Base-by-base conservation (phyloP, 2,797 vertebrate genomes). In the Bradypus variegatus region DNA sequence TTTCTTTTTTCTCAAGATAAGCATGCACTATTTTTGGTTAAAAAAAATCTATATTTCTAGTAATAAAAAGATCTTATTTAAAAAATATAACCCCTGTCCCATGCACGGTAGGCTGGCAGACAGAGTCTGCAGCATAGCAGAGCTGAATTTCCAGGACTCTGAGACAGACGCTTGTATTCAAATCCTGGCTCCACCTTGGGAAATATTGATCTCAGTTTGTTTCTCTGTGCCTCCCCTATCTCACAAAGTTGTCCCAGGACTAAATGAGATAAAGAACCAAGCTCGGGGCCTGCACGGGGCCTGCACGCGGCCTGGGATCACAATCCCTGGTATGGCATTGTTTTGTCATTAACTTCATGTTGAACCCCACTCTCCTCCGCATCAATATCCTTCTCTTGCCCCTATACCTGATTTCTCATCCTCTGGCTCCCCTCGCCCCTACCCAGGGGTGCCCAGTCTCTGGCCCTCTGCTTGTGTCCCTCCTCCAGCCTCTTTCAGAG, bases 101-200 rank as follows among this genome's bases (percentile, higher is more conserved):
- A 16, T 55, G 16, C 50, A 21, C 6, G 1, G 27, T 4, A 45
- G 60, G 27, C n/a, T 81, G 36, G 60, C 62, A 73, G 62, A 36
- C n/a, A 0, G 16, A 48, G 55, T 36, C 65, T 83, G 11, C 6
- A 8, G 31, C 64, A 4, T 6, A 33, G 65, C 38, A 4, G 23
- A 80, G 29, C 14, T 65, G 72, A 73, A 48, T 23, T 38, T 93
- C 78, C 62, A n/a, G 38, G 9, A 67, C 12, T 67, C 38, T 60
- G 53, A 79, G 62, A 60, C 75, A 81, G 45, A 73, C 29, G 33
- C 62, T 53, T 73, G 76, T 23, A 38, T 88, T 89, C 69, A 78
- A 38, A 81, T 58, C 31, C 31, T 38, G 8, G 38, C 69, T 84
- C 82, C 38, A 77, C 62, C 60, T 62, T 87, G 79, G 85, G 29